Evolutionary conservation across 1,140 invertebrate genomes (phyloP).

Genomic region (Drosophila arizonae): DNA sequence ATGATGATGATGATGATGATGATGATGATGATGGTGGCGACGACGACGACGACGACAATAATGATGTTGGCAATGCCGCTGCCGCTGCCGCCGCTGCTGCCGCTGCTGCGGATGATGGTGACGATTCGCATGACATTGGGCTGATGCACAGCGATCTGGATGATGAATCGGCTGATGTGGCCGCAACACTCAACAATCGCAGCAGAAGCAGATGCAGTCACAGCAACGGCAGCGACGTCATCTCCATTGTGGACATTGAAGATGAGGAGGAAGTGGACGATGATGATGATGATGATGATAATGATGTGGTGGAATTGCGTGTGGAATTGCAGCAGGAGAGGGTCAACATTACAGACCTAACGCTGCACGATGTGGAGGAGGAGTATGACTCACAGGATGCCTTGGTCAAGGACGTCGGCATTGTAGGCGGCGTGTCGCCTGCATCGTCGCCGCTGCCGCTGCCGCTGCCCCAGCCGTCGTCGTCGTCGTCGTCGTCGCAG

Average conservation of each 20-base stretch:
- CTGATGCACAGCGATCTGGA: constrained; percentile 25
- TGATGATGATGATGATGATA: constrained; percentile 50
- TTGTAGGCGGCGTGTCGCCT: constrained; percentile 56
- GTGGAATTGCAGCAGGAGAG: constrained; percentile 19
- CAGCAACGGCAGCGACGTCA: constrained; percentile 59
- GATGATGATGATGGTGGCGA: constrained; percentile 2
- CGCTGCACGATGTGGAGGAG: constrained; percentile 40
- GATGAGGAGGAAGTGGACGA: constrained; percentile 50
- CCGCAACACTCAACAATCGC: too few relatives aligned
- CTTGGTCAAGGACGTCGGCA: constrained; percentile 65
- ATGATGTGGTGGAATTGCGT: constrained; percentile 12
- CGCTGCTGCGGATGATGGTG: not conserved
- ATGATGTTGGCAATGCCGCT: not conserved
- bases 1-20: not conserved
- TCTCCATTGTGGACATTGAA: constrained; percentile 69
- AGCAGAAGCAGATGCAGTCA: constrained; percentile 1
- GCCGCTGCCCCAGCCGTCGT: not conserved
- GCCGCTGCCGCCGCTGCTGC: too few relatives aligned
- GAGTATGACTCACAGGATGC: constrained; percentile 69
- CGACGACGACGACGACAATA: not conserved
- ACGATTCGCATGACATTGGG: not conserved
- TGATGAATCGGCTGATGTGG: not conserved
- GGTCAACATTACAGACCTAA: constrained; percentile 26
- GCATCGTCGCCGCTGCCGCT: not conserved
- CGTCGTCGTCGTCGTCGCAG: constrained; percentile 43